A percentile compares a stretch with the other conserved stretches of the same genome.
These are phyloP conservation scores for Ameiurus melas DNA, from an alignment of 2,113 vertebrate species.

Conservation along the genomic window DNA sequence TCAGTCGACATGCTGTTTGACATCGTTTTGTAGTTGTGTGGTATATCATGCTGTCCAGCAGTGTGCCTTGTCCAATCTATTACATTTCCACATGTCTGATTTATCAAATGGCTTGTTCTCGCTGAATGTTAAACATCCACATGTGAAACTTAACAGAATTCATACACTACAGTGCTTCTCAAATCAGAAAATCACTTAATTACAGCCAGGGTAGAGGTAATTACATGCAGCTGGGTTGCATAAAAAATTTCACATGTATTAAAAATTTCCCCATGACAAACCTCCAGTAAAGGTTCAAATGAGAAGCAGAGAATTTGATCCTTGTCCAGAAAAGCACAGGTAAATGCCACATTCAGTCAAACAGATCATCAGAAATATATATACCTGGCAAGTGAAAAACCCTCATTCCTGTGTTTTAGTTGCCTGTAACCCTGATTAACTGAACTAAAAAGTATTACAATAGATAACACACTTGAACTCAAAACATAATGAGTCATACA, in stretches of 20 bases:
- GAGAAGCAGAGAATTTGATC: background rate
- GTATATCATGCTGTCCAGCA: background rate
- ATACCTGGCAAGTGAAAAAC: background rate
- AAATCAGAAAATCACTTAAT: background rate
- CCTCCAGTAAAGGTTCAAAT: background rate
- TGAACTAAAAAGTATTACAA: background rate
- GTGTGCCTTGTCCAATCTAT: background rate
- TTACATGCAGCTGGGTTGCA: background rate
- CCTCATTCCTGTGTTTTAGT: background rate
- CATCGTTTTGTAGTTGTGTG: background rate
- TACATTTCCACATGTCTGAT: background rate
- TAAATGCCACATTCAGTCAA: background rate
- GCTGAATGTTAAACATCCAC: background rate
- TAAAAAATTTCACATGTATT: background rate
- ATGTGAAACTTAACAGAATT: background rate
- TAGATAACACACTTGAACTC: background rate
- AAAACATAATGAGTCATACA: background rate
- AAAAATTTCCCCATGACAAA: slow-evolving; percentile 15
- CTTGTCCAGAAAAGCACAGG: slow-evolving; percentile 9
- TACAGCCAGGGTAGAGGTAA: background rate
- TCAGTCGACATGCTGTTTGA: background rate
- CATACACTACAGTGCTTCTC: background rate
- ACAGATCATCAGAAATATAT: background rate
- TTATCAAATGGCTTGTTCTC: background rate
- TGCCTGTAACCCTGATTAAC: background rate